Base-by-base conservation (phyloP, 1,140 invertebrate species). In the Pseudomyrmex dendroicus region DNA sequence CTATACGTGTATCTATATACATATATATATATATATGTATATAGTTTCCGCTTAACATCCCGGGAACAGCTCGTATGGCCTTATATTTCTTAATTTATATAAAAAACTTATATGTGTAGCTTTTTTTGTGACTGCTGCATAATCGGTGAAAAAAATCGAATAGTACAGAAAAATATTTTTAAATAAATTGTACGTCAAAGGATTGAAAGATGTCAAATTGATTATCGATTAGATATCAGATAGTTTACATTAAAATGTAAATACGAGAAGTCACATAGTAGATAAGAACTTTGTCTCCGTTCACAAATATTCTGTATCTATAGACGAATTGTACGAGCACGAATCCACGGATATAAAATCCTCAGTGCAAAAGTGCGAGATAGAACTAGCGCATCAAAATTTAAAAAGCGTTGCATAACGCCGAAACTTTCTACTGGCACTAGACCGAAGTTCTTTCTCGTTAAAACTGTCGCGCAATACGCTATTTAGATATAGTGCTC, bases 391-490 rank as follows among this genome's bases (percentile, higher is more conserved):
- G 15, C 70, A 70, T 80, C 68, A 80, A 72, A 59, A 80, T 80
- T 70, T 59, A 63, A 8, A 52, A 63, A 74, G 48, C 13, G 22
- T 44, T 35, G 15, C 12, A 13, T 64, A 83, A 66, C 17, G 61
- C 20, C 22, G 44, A 67, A 78, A 83, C 52, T 83, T 83, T 61
- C 20, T 35, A 50, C 8, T 13, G 44, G 13, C 52, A 13, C 46
- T n/a, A 5, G 25, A 10, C 74, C 8, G 8, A 84, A 70, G 50
- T 77, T 77, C 48, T 48, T 62, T 62, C 54, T 78, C 73, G 46
- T 78, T 78, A 83, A 83, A 63, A 78, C 48, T 67, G 22, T 67
- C 50, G 52, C 54, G 62, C 13, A 61, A 78, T 78, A 78, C 64
- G 66, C n/a, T 67, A 70, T 80, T 84, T 68, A 80, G 74, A 80